phyloP scores from a whole-genome alignment of 2,113 vertebrate genomes.

The Bubo scandiacus region DNA sequence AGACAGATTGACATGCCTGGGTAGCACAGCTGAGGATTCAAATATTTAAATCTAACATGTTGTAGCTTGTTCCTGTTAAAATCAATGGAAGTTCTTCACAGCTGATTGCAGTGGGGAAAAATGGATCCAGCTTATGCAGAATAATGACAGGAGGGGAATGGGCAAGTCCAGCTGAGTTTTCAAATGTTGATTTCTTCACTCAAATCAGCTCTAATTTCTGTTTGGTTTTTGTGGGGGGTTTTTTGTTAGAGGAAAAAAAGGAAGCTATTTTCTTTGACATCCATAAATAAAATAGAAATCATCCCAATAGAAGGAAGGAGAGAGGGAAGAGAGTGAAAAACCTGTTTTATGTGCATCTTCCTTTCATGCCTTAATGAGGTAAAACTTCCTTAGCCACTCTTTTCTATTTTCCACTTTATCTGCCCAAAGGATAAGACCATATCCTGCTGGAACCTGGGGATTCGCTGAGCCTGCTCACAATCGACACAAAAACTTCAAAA shows the following conservation, averaged over 20 bases:
- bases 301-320: neutral
- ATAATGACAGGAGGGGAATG: neutral
- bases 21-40: constrained; percentile 25
- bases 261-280: neutral
- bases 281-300: neutral
- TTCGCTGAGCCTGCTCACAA: neutral
- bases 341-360: neutral
- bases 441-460: neutral
- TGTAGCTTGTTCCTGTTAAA: neutral
- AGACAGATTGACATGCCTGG: constrained; percentile 9
- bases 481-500: neutral
- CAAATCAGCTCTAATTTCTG: neutral
- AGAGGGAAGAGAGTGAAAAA: neutral
- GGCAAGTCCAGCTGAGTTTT: constrained; percentile 2
- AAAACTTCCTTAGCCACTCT: neutral
- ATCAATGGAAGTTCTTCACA: constrained; percentile 14
- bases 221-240: neutral
- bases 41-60: constrained; percentile 12
- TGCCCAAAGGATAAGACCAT: neutral
- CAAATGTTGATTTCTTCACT: neutral
- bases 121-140: constrained; percentile 1
- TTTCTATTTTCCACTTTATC: neutral
- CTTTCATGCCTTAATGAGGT: neutral
- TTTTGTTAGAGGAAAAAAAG: neutral
- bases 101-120: constrained; percentile 1